Conservation (phyloP, 2,888 invertebrate genomes). For the Trachelus tabidus region DNA sequence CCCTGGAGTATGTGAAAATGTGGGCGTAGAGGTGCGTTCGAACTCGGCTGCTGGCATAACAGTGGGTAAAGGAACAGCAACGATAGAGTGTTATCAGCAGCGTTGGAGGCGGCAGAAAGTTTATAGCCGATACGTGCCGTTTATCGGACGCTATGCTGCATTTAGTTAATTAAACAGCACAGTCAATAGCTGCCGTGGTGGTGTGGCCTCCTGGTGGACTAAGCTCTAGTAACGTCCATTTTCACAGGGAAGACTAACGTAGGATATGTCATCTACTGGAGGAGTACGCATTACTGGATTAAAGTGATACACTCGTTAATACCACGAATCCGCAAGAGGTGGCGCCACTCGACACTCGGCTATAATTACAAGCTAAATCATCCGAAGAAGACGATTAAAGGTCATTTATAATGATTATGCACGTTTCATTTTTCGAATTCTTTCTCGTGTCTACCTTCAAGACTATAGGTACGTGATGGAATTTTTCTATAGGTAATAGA, state of each 20-base stretch:
- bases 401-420: not conserved
- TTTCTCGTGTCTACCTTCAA: not conserved
- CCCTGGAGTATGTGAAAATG: slow-evolving; percentile 28
- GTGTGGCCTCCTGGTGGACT: not conserved
- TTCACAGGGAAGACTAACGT: not conserved
- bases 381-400: slow-evolving; percentile 1
- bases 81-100: slow-evolving; percentile 51
- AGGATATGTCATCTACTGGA: not conserved
- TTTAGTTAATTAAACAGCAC: slow-evolving; percentile 57
- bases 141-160: slow-evolving; percentile 48
- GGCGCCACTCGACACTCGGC: slow-evolving; percentile 32
- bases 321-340: slow-evolving; percentile 38
- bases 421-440: not conserved
- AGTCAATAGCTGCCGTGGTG: slow-evolving; percentile 23
- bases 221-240: not conserved
- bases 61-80: slow-evolving; percentile 32
- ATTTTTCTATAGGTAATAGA: not conserved
- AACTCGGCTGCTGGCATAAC: slow-evolving; percentile 41
- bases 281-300: slow-evolving; percentile 2
- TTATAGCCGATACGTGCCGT: slow-evolving; percentile 54
- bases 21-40: slow-evolving; percentile 54
- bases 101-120: slow-evolving; percentile 48
- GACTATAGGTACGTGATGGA: not conserved
- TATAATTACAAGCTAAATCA: slow-evolving; percentile 4
- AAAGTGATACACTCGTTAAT: not conserved